A percentile compares a stretch with the other conserved stretches of the same genome.
phyloP scores from a whole-genome alignment of 2,113 vertebrate genomes.

The Numenius arquata region DNA sequence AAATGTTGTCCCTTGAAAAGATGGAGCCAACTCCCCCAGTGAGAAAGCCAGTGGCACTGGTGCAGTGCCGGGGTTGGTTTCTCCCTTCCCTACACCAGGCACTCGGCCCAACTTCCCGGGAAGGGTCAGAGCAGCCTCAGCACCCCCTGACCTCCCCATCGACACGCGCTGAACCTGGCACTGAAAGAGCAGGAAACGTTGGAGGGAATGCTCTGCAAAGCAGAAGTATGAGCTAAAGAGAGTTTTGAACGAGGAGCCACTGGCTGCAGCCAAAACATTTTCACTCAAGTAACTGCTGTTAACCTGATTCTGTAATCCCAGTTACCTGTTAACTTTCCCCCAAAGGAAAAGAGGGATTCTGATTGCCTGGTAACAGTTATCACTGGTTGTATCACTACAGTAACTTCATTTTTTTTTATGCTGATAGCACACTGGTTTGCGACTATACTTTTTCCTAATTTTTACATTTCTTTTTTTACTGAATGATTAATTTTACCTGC shows the following conservation, averaged over 20 bases:
- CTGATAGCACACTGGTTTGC: no score
- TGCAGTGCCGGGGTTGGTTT: no score
- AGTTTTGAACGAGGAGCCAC: not conserved
- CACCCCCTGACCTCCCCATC: not conserved
- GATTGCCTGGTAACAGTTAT: not conserved
- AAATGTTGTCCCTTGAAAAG: not conserved
- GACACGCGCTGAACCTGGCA: not conserved
- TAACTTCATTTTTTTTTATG: not conserved
- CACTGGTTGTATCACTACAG: not conserved
- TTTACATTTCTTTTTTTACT: not conserved
- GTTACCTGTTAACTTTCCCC: not conserved
- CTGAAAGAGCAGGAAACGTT: not conserved
- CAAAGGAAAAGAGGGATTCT: not conserved
- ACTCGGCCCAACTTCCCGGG: not conserved
- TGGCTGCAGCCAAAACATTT: not conserved
- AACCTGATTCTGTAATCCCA: not conserved
- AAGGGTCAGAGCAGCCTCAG: accelerated
- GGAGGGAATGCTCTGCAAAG: not conserved
- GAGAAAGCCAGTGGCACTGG: not conserved
- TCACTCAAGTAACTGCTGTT: not conserved
- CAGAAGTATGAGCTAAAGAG: not conserved
- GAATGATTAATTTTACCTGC: not conserved
- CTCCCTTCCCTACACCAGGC: not conserved
- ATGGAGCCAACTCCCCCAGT: not conserved
- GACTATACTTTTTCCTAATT: not conserved